phyloP scores from a whole-genome alignment of 1,140 invertebrate species.

The Rhynchophorus ferrugineus region DNA sequence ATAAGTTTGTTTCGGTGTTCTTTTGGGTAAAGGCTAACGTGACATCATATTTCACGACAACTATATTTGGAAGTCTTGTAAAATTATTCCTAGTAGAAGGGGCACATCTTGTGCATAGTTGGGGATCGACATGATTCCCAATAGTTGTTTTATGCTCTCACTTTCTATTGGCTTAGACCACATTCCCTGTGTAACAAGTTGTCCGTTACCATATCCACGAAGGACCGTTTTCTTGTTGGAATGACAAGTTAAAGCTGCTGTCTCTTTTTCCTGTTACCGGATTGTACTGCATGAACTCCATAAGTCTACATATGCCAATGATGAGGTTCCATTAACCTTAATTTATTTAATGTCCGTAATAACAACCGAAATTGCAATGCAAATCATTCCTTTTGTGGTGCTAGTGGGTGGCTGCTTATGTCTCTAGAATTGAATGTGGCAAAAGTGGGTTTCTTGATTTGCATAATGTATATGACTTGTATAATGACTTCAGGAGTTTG shows the following conservation, averaged over 20 bases:
- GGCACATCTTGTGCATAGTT: slow-evolving; percentile 8
- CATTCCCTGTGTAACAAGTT: slow-evolving; percentile 1
- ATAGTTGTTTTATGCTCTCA: neutral
- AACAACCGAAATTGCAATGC: neutral
- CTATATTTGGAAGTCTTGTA: slow-evolving; percentile 6
- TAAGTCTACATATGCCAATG: slow-evolving; percentile 12
- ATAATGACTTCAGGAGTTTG: too few species aligned
- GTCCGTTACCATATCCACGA: slow-evolving; percentile 10
- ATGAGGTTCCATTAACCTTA: neutral
- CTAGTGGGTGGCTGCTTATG: too few species aligned
- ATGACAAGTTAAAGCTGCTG: neutral
- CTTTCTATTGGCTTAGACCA: neutral
- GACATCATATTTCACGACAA: slow-evolving; percentile 7
- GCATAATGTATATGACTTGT: too few species aligned
- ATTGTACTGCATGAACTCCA: slow-evolving; percentile 12
- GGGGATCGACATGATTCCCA: slow-evolving; percentile 1
- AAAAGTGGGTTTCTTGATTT: too few species aligned
- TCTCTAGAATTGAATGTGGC: too few species aligned
- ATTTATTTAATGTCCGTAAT: slow-evolving; percentile 3
- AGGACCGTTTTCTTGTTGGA: neutral
- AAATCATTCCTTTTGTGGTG: too few species aligned
- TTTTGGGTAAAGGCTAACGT: slow-evolving; percentile 1
- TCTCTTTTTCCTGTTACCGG: neutral
- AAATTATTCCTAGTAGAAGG: slow-evolving; percentile 7
- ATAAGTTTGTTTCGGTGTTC: neutral